Percentiles rank a stretch among this genome's conserved stretches.
Conservation (phyloP, 53 echinoderm and acorn worm species). For the Apostichopus leukothele region DNA sequence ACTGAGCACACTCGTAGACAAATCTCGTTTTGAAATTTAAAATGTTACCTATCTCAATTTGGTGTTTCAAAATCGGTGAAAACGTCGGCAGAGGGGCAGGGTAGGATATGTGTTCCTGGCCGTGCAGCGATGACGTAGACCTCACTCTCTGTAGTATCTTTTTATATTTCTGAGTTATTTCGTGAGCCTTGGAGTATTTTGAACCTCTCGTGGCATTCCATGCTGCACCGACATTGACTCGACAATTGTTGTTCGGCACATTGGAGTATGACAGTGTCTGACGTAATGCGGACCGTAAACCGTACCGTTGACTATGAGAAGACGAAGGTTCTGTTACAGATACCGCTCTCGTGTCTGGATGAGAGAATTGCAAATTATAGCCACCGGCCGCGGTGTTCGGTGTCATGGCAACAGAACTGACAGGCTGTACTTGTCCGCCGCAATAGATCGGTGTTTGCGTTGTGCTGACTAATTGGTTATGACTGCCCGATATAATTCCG, state of each 20-base stretch:
- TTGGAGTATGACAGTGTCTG: background rate
- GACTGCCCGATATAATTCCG: background rate
- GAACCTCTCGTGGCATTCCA: background rate
- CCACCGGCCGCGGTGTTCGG: background rate
- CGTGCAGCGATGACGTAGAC: background rate
- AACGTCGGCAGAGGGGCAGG: slow-evolving; percentile 76
- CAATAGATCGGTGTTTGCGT: background rate
- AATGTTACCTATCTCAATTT: slow-evolving; percentile 55
- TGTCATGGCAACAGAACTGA: background rate
- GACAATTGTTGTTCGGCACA: background rate
- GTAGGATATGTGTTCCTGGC: slow-evolving; percentile 48
- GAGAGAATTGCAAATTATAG: background rate
- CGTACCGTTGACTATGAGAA: background rate
- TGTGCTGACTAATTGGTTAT: background rate
- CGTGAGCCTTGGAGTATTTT: slow-evolving; percentile 36
- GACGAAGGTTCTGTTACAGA: background rate
- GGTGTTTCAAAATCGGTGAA: slow-evolving; percentile 56
- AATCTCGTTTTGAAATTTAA: slow-evolving; percentile 56
- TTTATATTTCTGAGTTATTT: slow-evolving; percentile 65
- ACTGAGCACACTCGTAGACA: slow-evolving; percentile 65
- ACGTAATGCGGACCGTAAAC: background rate
- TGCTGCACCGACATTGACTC: background rate
- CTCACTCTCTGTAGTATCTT: slow-evolving; percentile 63
- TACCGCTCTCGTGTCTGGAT: background rate
- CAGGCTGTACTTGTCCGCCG: background rate